Percentiles rank a stretch among this genome's conserved stretches.
Conservation (phyloP, 2,797 vertebrate genomes). For the Acanthurus lineatus region DNA sequence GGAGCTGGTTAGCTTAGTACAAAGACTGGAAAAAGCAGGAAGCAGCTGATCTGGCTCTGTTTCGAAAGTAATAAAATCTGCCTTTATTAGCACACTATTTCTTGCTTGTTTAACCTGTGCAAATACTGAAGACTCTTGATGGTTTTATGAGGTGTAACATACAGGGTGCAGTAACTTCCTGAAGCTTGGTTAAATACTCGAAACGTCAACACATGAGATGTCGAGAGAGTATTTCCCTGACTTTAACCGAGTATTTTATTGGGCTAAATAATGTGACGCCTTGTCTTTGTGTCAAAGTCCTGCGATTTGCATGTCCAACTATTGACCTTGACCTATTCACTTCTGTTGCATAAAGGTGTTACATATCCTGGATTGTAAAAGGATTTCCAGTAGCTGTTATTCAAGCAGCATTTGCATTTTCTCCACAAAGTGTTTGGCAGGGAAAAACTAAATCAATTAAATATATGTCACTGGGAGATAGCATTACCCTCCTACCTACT, state of each 20-base stretch:
- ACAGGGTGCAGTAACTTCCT: neutral
- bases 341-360: neutral
- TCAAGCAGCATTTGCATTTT: constrained; percentile 10
- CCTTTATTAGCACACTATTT: neutral
- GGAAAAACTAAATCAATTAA: constrained; percentile 37
- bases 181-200: constrained; percentile 6
- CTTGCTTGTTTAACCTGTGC: constrained; percentile 12
- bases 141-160: constrained; percentile 4
- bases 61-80: neutral
- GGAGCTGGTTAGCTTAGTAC: neutral
- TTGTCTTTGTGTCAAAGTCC: constrained; percentile 7
- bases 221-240: neutral
- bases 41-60: neutral
- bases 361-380: constrained; percentile 18
- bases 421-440: neutral
- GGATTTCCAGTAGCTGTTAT: constrained; percentile 1
- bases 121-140: constrained; percentile 2
- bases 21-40: neutral
- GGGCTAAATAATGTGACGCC: neutral
- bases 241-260: neutral
- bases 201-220: constrained; percentile 2
- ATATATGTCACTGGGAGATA: constrained; percentile 29
- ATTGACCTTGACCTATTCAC: constrained; percentile 12
- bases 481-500: constrained; percentile 13
- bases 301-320: constrained; percentile 5